Evolutionary conservation across 1,140 invertebrate species (phyloP).

Genomic region (Riptortus pedestris): DNA sequence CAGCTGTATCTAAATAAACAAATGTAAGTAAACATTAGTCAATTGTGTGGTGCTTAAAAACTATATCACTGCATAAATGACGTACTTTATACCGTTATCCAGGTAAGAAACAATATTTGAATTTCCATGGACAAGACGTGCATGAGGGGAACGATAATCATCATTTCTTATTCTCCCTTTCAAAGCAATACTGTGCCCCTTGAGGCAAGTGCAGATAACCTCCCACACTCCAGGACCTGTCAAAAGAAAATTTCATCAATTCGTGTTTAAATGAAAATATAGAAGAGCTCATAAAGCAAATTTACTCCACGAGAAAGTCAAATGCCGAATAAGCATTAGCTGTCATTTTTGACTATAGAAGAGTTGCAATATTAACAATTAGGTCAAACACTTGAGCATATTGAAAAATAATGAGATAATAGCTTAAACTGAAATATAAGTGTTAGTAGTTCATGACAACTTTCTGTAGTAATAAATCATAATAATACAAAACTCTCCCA

Average conservation of each 20-base stretch:
- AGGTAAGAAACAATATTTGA: constrained; percentile 23
- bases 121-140: constrained; percentile 28
- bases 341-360: no score
- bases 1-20: constrained; percentile 46
- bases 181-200: constrained; percentile 24
- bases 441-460: no score
- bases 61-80: neutral
- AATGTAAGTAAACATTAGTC: constrained; percentile 5
- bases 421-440: no score
- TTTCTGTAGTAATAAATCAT: no score
- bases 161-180: constrained; percentile 30
- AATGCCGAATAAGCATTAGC: no score
- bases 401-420: no score
- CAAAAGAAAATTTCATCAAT: neutral
- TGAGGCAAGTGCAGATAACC: constrained; percentile 21
- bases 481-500: no score
- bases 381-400: no score
- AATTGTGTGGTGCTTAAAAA: neutral
- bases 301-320: neutral
- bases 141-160: constrained; percentile 29
- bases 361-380: no score
- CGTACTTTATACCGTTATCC: constrained; percentile 30
- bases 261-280: neutral
- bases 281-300: neutral
- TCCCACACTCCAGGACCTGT: constrained; percentile 25